A percentile compares a stretch with the other conserved stretches of the same genome.
Conservation (phyloP, 2,888 invertebrate species). For the Miltochrista miniata region DNA sequence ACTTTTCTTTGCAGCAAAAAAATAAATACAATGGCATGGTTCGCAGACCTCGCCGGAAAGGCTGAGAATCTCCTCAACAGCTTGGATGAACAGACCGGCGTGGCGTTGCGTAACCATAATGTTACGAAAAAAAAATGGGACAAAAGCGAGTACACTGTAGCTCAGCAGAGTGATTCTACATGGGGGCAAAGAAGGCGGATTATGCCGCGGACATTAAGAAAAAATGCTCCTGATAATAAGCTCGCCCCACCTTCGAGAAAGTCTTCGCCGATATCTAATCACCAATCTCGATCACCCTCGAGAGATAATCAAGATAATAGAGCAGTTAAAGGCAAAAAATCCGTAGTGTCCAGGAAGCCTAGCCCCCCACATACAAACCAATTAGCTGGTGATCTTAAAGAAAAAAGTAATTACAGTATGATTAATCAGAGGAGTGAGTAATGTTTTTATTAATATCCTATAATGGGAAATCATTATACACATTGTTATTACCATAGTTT, state of each 20-base stretch:
- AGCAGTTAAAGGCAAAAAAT: conserved; percentile 33
- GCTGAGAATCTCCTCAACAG: conserved; percentile 90
- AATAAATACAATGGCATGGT: conserved; percentile 86
- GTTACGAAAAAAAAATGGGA: conserved; percentile 53
- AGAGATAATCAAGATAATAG: conserved; percentile 41
- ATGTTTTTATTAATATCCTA: background rate
- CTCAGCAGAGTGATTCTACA: conserved; percentile 36
- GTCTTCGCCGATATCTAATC: conserved; percentile 6
- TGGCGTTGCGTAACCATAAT: conserved; percentile 78
- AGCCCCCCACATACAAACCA: conserved; percentile 49
- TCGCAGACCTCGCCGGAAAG: conserved; percentile 88
- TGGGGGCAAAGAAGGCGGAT: conserved; percentile 48
- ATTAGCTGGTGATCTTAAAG: conserved; percentile 51
- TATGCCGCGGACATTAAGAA: conserved; percentile 32
- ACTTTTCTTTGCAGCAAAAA: conserved; percentile 36
- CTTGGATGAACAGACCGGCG: conserved; percentile 89
- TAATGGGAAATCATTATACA: background rate
- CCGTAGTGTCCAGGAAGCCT: conserved; percentile 38
- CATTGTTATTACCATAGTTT: too few species aligned
- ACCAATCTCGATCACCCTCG: conserved; percentile 30
- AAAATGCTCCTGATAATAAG: conserved; percentile 47
- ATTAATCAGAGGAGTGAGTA: conserved; percentile 60
- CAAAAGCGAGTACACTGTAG: conserved; percentile 30
- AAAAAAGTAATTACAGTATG: conserved; percentile 42
- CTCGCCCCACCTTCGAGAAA: conserved; percentile 32